Percentiles rank a stretch among this genome's conserved stretches.
phyloP scores from a whole-genome alignment of 2,797 vertebrate species.

The Enteromius fasciolatus region DNA sequence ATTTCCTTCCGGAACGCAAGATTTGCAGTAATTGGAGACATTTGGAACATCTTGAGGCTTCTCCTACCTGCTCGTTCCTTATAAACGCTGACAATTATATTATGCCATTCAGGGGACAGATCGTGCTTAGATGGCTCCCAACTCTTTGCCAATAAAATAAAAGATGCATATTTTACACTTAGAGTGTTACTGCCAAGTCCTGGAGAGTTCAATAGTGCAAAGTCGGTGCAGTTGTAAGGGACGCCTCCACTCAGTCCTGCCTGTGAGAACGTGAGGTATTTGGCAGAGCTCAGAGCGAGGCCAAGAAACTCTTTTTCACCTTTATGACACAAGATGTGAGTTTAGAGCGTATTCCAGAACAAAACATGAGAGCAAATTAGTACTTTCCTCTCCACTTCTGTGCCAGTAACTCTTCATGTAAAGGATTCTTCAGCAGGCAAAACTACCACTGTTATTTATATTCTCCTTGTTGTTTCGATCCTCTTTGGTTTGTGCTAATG shows the following conservation, averaged over 20 bases:
- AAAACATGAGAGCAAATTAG: slow-evolving; percentile 11
- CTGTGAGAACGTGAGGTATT: slow-evolving; percentile 7
- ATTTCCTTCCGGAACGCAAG: slow-evolving; percentile 46
- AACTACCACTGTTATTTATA: not conserved
- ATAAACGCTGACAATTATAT: slow-evolving; percentile 55
- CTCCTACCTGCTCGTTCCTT: slow-evolving; percentile 34
- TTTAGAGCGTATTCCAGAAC: slow-evolving; percentile 17
- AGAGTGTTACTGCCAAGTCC: slow-evolving; percentile 39
- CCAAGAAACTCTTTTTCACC: slow-evolving; percentile 21
- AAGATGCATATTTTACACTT: slow-evolving; percentile 50
- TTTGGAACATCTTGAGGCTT: slow-evolving; percentile 35
- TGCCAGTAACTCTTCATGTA: slow-evolving; percentile 5
- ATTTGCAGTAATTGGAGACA: slow-evolving; percentile 49
- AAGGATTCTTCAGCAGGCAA: not conserved
- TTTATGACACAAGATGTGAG: slow-evolving; percentile 31
- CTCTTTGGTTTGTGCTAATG: not conserved
- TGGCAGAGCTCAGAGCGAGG: slow-evolving; percentile 2
- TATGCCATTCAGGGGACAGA: slow-evolving; percentile 48
- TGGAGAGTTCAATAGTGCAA: slow-evolving; percentile 47
- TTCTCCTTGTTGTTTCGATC: not conserved
- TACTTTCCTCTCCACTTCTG: not conserved
- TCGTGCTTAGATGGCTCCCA: slow-evolving; percentile 39
- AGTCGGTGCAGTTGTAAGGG: slow-evolving; percentile 29
- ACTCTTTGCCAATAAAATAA: slow-evolving; percentile 49
- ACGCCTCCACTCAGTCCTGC: not conserved